Evolutionary conservation across 2,797 vertebrate genomes (phyloP), one percentile per base, ranked within the genome.

Genomic region (Platyrinchus mystaceus): DNA sequence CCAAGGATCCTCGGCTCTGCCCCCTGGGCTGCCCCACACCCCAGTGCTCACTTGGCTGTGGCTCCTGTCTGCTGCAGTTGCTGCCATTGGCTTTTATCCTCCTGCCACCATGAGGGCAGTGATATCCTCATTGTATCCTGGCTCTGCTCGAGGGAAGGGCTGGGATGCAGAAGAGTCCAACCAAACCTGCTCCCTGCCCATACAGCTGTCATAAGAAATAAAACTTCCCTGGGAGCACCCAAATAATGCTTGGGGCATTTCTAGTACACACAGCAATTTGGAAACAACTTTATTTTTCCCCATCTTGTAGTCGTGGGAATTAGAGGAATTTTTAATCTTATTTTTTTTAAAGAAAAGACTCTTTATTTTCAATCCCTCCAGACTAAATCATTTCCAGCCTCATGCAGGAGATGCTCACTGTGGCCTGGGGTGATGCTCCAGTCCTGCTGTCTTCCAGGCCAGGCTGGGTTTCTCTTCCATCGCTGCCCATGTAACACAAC

Each of bases 1-100:
- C 36, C 63, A 56, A 49, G 23, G 44, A 93, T 1, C 39, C 62
- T 62, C 16, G 2, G 44, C 70, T 84, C 62, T 93, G 78, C 19
- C 36, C 47, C 59, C 11, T 1, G 1, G 47, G 78, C 74, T 66
- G 46, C 49, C 85, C 82, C 74, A 49, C 7, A 2, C 39, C 56
- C 36, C 1, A 0, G 6, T 44, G 76, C 64, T 69, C 60, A 23
- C 0, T 53, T 0, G 0, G 46, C 60, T 6, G 1, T 12, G 66
- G 46, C 58, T 86, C 68, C 64, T 70, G 9, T 1, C 56, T 69
- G 62, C 66, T 81, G 69, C 5, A 2, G 50, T 32, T 77, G 22
- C 85, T 93, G 71, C 68, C 62, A 21, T 59, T 3, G 6, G 64
- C 87, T 87, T 88, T 83, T 86, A 59, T 83, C 47, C 22, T 85